Evolutionary conservation across 1,140 invertebrate genomes (phyloP).

Genomic region (Hyphantria cunea): DNA sequence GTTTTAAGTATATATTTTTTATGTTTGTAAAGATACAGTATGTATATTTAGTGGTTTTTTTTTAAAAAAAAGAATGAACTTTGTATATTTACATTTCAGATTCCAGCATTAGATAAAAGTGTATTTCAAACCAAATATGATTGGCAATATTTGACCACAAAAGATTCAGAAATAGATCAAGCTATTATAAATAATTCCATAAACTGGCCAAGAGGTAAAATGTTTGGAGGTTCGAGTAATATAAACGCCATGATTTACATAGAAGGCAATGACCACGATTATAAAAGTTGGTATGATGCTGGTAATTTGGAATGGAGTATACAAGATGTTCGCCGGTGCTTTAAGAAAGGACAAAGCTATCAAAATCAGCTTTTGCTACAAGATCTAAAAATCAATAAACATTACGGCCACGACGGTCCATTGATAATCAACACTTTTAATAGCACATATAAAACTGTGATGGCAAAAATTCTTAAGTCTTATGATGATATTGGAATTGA

Average conservation of each 20-base stretch:
- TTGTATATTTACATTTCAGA: conserved; percentile 4
- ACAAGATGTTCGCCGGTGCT: conserved; percentile 32
- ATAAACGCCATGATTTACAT: conserved; percentile 88
- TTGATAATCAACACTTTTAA: conserved; percentile 40
- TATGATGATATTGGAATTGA: conserved; percentile 50
- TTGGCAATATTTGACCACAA: conserved; percentile 4
- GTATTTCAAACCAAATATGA: not conserved
- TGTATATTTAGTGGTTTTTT: no score
- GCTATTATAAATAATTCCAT: conserved; percentile 5
- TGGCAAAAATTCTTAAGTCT: conserved; percentile 55
- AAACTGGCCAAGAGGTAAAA: conserved; percentile 76
- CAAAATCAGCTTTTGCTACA: conserved; percentile 30
- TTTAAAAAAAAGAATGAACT: no score
- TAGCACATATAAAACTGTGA: conserved; percentile 32
- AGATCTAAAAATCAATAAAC: conserved; percentile 14
- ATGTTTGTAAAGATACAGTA: no score
- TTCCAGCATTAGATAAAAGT: not conserved
- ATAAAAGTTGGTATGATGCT: conserved; percentile 84
- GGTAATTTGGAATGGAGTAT: conserved; percentile 85
- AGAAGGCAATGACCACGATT: conserved; percentile 82
- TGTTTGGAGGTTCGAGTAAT: conserved; percentile 84
- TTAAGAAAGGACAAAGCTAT: conserved; percentile 39
- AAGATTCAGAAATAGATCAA: not conserved
- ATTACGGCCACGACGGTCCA: conserved; percentile 40
- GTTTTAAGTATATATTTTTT: no score